phyloP scores from a whole-genome alignment of 92 coral and sea anemone genomes.

The Parazoanthus darwini region DNA sequence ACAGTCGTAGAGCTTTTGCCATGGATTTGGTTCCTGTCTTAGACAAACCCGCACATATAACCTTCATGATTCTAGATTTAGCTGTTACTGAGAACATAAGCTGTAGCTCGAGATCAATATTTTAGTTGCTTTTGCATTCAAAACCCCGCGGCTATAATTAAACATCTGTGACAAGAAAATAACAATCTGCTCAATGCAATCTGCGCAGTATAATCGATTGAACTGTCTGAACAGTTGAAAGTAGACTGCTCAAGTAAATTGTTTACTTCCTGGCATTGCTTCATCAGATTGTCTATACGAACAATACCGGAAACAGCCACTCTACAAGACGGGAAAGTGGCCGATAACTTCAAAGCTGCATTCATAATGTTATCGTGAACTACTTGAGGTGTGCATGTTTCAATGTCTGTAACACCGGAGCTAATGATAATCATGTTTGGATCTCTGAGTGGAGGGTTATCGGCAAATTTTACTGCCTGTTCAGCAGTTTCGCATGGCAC shows the following conservation, averaged over 20 bases:
- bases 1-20: too few relatives aligned
- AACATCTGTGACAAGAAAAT: too few relatives aligned
- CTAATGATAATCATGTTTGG: background rate
- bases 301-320: too few relatives aligned
- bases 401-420: background rate
- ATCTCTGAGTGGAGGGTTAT: background rate
- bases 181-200: too few relatives aligned
- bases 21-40: too few relatives aligned
- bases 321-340: background rate
- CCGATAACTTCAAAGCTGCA: background rate
- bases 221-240: background rate
- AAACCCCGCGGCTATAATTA: too few relatives aligned
- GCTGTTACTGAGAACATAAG: too few relatives aligned
- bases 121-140: too few relatives aligned
- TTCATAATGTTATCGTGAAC: background rate
- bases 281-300: too few relatives aligned
- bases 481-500: slow-evolving; percentile 7
- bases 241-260: background rate
- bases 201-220: background rate
- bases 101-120: too few relatives aligned
- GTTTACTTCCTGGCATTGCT: background rate
- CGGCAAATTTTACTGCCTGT: slow-evolving; percentile 8
- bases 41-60: too few relatives aligned
- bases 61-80: too few relatives aligned
- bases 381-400: background rate